These are phyloP conservation scores for Eira barbara DNA, from an alignment of 2,113 vertebrate genomes.

Conservation along the genomic window DNA sequence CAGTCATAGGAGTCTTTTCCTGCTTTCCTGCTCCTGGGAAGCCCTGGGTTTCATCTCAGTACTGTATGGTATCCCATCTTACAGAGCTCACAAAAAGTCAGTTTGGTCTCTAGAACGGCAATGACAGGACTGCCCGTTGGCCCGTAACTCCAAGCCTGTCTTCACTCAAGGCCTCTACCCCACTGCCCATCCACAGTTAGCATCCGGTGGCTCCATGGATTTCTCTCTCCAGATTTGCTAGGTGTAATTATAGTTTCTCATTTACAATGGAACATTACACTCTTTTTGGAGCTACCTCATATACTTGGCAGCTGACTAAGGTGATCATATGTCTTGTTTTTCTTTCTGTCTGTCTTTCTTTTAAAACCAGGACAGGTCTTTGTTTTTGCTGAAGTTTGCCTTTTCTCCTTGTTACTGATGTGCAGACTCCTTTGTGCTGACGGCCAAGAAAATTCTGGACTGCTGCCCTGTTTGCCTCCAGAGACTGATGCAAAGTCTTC, in stretches of 20 bases:
- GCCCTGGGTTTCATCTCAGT: neutral
- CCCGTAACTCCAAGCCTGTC: neutral
- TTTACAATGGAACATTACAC: constrained; percentile 50
- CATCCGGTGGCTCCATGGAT: neutral
- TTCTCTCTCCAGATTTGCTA: constrained; percentile 42
- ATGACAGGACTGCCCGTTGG: neutral
- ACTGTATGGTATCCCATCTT: neutral
- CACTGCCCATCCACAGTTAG: neutral
- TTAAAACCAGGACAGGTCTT: constrained; percentile 69
- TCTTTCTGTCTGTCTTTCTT: constrained; percentile 56
- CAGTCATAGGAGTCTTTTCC: neutral
- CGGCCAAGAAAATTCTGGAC: constrained; percentile 80
- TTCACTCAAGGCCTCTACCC: neutral
- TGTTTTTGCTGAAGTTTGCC: constrained; percentile 82
- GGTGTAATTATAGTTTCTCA: constrained; percentile 62
- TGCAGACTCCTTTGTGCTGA: constrained; percentile 78
- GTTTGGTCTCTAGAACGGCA: neutral
- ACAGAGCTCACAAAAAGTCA: neutral
- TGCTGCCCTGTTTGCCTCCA: constrained; percentile 77
- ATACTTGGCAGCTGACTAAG: constrained; percentile 64
- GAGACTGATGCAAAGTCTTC: constrained; percentile 78
- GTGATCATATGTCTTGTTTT: constrained; percentile 63
- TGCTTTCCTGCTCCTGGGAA: neutral
- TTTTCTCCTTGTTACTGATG: constrained; percentile 76
- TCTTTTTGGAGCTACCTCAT: constrained; percentile 61